A percentile compares a stretch with the other conserved stretches of the same genome.
phyloP scores from a whole-genome alignment of 2,888 invertebrate species.

The Dryadula phaetusa region DNA sequence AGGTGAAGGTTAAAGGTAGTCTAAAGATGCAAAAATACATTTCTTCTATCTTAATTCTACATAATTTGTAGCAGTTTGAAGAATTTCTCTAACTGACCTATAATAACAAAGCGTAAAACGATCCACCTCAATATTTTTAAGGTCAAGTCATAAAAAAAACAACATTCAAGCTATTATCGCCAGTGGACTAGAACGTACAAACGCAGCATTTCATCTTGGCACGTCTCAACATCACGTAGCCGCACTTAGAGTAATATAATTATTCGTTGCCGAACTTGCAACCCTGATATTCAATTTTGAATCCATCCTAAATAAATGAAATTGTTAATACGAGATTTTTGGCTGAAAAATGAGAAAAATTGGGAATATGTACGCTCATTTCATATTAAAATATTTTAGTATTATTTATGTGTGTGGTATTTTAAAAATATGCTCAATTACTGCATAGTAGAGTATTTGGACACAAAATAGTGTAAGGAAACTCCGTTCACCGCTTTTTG shows the following conservation, averaged over 20 bases:
- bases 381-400: not conserved
- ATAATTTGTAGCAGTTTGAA: too few species aligned
- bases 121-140: too few species aligned
- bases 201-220: slow-evolving; percentile 53
- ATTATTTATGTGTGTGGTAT: not conserved
- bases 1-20: too few species aligned
- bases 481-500: too few species aligned
- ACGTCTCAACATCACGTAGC: slow-evolving; percentile 66
- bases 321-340: slow-evolving; percentile 11
- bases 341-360: not conserved
- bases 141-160: too few species aligned
- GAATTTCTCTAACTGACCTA: too few species aligned
- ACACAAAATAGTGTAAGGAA: too few species aligned
- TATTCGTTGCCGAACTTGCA: slow-evolving; percentile 51
- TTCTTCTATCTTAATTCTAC: too few species aligned
- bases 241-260: slow-evolving; percentile 72
- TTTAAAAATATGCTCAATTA: not conserved
- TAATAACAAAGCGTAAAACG: too few species aligned
- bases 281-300: slow-evolving; percentile 29
- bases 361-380: slow-evolving; percentile 4
- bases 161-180: not conserved
- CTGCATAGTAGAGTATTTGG: too few species aligned
- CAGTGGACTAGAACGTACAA: not conserved
- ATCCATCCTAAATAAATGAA: slow-evolving; percentile 20
- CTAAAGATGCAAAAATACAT: too few species aligned